These are phyloP conservation scores for Patiria miniata DNA, from an alignment of 35 echinoderm and acorn worm genomes.

Conservation along the genomic window DNA sequence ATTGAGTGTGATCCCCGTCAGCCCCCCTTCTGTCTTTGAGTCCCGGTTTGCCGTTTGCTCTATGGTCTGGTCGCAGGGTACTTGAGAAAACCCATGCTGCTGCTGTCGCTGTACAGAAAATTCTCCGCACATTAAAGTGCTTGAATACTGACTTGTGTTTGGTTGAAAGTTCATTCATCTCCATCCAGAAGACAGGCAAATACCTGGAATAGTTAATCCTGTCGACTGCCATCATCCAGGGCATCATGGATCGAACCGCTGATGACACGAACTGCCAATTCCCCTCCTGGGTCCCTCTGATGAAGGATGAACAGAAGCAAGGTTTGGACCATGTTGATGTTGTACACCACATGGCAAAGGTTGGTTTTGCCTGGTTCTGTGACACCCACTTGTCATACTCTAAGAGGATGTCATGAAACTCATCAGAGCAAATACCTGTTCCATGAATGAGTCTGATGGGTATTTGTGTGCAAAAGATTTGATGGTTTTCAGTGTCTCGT, in stretches of 20 bases:
- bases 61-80: too few relatives aligned
- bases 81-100: neutral
- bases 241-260: constrained; percentile 35
- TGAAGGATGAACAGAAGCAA: constrained; percentile 53
- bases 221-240: constrained; percentile 60
- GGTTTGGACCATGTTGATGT: constrained; percentile 55
- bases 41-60: too few relatives aligned
- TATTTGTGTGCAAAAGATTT: too few relatives aligned
- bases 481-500: too few relatives aligned
- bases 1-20: too few relatives aligned
- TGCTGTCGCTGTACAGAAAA: constrained; percentile 65
- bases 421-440: too few relatives aligned
- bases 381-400: too few relatives aligned
- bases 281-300: constrained; percentile 54
- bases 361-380: neutral
- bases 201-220: constrained; percentile 64
- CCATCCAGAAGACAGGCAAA: constrained; percentile 56
- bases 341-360: constrained; percentile 56
- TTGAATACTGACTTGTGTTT: constrained; percentile 28
- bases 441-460: too few relatives aligned
- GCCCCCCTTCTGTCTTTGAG: too few relatives aligned
- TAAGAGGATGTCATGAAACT: too few relatives aligned
- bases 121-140: constrained; percentile 5
- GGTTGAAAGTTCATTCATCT: constrained; percentile 37
- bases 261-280: constrained; percentile 63